Conservation (phyloP, 1,140 invertebrate species). For the Dinothrombium tinctorium region DNA sequence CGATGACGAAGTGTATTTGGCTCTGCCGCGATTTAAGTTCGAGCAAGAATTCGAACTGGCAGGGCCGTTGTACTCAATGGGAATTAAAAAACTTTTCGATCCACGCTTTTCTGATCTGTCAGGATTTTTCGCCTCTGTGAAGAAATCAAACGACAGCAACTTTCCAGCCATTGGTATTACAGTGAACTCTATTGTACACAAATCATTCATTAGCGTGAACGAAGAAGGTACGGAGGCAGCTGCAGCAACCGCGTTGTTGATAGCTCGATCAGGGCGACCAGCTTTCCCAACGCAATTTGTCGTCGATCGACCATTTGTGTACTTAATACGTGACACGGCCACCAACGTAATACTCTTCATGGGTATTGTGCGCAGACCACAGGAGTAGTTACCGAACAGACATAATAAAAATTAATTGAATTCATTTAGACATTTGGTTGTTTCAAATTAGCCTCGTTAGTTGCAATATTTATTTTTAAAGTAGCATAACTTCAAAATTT, state of each 20-base stretch:
- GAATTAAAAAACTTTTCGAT: constrained; percentile 14
- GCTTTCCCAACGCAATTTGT: constrained; percentile 29
- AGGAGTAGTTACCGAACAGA: neutral
- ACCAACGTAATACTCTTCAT: constrained; percentile 37
- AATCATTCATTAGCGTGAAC: constrained; percentile 51
- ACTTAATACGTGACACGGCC: constrained; percentile 37
- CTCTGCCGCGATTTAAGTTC: constrained; percentile 55
- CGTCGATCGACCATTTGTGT: constrained; percentile 42
- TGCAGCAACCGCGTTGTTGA: constrained; percentile 32
- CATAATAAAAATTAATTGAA: too few relatives aligned
- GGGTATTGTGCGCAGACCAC: constrained; percentile 22
- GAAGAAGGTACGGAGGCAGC: constrained; percentile 53
- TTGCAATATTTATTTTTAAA: too few relatives aligned
- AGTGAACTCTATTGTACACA: constrained; percentile 35
- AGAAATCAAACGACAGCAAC: neutral
- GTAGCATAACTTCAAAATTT: too few relatives aligned
- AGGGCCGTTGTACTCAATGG: constrained; percentile 13
- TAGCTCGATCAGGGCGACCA: constrained; percentile 11
- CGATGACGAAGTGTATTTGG: constrained; percentile 35
- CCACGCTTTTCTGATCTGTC: constrained; percentile 13
- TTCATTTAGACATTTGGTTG: too few relatives aligned
- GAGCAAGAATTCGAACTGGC: constrained; percentile 28
- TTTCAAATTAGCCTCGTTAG: too few relatives aligned
- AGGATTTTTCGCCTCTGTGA: constrained; percentile 8
- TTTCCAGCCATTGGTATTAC: neutral